Evolutionary conservation across 2,888 invertebrate species (phyloP).

Genomic region (Latrodectus elegans): DNA sequence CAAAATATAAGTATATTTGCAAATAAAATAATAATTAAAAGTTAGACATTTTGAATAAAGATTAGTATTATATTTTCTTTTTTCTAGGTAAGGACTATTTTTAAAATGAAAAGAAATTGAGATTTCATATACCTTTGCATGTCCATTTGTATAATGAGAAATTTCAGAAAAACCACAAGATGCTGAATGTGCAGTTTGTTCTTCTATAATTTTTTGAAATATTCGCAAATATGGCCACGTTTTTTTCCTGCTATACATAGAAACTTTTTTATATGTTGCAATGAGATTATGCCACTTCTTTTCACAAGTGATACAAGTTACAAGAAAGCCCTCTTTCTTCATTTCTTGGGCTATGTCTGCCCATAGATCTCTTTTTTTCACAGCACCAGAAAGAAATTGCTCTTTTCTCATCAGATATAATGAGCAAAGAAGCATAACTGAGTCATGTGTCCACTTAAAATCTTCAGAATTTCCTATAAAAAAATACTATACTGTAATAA

Average conservation of each 20-base stretch:
- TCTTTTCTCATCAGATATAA: conserved; percentile 33
- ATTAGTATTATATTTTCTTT: not conserved
- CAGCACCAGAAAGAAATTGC: conserved; percentile 39
- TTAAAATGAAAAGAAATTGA: not conserved
- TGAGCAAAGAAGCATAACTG: conserved; percentile 38
- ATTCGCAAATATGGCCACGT: conserved; percentile 35
- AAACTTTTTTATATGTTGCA: conserved; percentile 37
- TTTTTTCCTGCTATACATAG: conserved; percentile 25
- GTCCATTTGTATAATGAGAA: not conserved
- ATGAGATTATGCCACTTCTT: conserved; percentile 45
- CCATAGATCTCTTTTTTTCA: conserved; percentile 43
- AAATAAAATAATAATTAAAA: not conserved
- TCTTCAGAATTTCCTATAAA: conserved; percentile 14
- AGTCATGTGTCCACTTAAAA: conserved; percentile 48
- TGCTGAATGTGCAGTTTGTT: conserved; percentile 13
- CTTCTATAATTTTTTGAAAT: conserved; percentile 38
- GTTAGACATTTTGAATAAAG: not conserved
- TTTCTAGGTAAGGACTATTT: not conserved
- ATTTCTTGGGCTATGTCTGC: conserved; percentile 40
- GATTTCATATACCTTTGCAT: conserved; percentile 19
- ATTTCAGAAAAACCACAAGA: conserved; percentile 18
- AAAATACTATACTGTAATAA: not conserved
- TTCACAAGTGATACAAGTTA: conserved; percentile 35
- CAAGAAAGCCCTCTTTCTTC: conserved; percentile 27
- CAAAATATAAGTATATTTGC: too few relatives aligned